Evolutionary conservation across 2,888 invertebrate genomes (phyloP), one percentile per base, ranked within the genome.

Genomic region (Dicycla oo): DNA sequence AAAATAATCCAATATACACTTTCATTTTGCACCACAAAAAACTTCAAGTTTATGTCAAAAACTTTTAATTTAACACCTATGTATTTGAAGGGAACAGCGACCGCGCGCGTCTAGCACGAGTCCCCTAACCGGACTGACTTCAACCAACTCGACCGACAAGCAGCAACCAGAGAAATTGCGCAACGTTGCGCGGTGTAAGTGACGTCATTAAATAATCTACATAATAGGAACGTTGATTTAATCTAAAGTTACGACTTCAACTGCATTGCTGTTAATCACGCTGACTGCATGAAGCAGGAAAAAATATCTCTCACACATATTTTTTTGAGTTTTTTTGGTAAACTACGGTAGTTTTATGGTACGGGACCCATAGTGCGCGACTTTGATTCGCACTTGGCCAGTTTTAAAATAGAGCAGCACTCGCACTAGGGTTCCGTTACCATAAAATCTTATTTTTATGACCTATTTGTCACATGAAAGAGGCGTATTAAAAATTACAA

Each of bases 1-100:
- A 65, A 43, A 86, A 79, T 61, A 87, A 82, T 87, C 87, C 86
- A 86, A 83, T 45, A 15, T 73, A 47, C 69, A 80, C 54, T 75
- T 81, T 79, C 86, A 87, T 87, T 84, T 81, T 87, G 71, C 68
- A 78, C 69, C 69, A 79, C 77, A 61, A 56, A 67, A 30, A 70
- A 72, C 23, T 61, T 57, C 5, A 34, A 62, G 38, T 62, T 70
- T 73, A 69, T 45, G 30, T 65, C 34, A 75, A 54, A 47, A 67
- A 62, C 10, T 60, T 51, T 68, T 43, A 49, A 60, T 58, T 68
- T 53, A 13, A 30, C 34, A n/a, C 26, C 13, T 23, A 23, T 5
- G 4, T 45, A 57, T 74, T 45, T 40, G 43, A 56, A 60, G 23
- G 40, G 61, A 73, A 77, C 73, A 40, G 45, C 43, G 60, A 45